Evolutionary conservation across 2,888 invertebrate species (phyloP).

Genomic region (Erebia ligea): DNA sequence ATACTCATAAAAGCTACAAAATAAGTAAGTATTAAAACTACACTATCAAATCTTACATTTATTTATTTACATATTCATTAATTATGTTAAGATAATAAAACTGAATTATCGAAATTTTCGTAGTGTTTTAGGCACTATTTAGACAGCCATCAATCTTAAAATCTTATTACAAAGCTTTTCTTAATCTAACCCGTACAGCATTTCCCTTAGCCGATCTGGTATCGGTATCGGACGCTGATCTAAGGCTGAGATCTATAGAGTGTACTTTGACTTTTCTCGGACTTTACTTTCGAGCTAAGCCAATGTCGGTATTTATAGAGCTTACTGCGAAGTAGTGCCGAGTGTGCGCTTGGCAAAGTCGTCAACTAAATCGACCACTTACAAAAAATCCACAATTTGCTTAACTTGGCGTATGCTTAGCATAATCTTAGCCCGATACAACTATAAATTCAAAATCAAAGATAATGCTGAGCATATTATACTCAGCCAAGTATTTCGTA

Average conservation of each 20-base stretch:
- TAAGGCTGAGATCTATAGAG: no score
- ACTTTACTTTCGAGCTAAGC: no score
- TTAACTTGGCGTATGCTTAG: no score
- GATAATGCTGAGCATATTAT: no score
- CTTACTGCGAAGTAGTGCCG: no score
- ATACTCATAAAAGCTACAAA: conserved; percentile 65
- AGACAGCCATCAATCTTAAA: conserved; percentile 83
- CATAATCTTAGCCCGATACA: no score
- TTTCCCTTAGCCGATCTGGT: conserved; percentile 2
- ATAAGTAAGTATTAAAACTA: conserved; percentile 62
- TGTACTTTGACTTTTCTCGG: no score
- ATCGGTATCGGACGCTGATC: neutral
- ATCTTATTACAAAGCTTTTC: conserved; percentile 78
- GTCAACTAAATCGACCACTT: neutral
- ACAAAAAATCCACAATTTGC: neutral
- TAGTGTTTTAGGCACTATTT: conserved; percentile 84
- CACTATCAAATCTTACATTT: conserved; percentile 60
- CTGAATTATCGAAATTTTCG: conserved; percentile 81
- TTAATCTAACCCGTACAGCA: conserved; percentile 56
- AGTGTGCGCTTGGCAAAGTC: no score
- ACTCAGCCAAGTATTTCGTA: no score
- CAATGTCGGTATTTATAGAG: no score
- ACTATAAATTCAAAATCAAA: no score
- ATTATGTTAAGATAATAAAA: conserved; percentile 73
- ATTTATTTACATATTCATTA: conserved; percentile 71